Evolutionary conservation across 1,140 invertebrate species (phyloP), one percentile per base, ranked within the genome.

Genomic region (Drosophila auraria): DNA sequence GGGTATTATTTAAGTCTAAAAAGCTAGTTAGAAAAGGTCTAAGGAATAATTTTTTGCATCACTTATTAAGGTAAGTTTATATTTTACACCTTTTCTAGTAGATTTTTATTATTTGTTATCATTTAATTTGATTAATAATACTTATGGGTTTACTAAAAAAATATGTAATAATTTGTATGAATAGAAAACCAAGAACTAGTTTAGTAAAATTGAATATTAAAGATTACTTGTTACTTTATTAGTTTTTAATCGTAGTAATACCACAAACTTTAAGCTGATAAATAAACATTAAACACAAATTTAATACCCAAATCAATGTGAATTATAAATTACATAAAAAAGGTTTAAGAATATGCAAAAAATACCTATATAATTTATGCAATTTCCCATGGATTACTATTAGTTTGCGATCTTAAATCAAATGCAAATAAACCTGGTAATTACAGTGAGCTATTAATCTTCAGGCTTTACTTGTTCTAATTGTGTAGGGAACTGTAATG

Each of bases 341-440:
- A 45, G 3, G 8, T 11, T 45, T 17, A 17, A 9, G 0, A 33
- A 8, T 14, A 54, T 14, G 5, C 12, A 23, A 23, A 36, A 0
- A 15, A 38, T 38, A 56, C 53, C 53, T 20, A 56, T 23, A 38
- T 38, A 56, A 38, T 56, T 38, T 9, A 56, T 56, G 20, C 53
- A 56, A 15, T 56, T 56, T 56, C 53, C 33, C 53, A 56, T 56
- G 9, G 33, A 56, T 23, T 20, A 15, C 14, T 23, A 20, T 5
- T 20, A 23, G 3, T 23, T 15, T 9, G 17, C 3, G 17, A 54
- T 14, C 4, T 9, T 5, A 14, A 7, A 38, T 54, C 3, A 15
- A 6, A 38, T 20, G 30, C 17, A 8, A 4, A 17, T 1, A 33
- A 7, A 36, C 2, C 11, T 14, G 14, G 27, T 20, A 36, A 36